A percentile compares a stretch with the other conserved stretches of the same genome.
These are phyloP conservation scores for Fulmarus glacialis DNA, from an alignment of 2,113 vertebrate species.

Conservation along the genomic window DNA sequence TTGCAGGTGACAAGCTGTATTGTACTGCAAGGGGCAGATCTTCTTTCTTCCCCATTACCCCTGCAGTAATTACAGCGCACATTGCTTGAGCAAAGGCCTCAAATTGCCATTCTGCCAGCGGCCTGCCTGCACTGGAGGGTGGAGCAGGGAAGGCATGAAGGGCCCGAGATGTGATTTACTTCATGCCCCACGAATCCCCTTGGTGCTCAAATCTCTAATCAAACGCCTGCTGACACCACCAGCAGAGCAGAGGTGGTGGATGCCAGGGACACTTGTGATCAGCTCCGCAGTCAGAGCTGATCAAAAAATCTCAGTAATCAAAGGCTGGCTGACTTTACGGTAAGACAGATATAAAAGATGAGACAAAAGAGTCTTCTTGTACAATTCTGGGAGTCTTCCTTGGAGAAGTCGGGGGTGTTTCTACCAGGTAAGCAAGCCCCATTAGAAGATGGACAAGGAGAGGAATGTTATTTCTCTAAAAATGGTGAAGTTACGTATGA, in stretches of 20 bases:
- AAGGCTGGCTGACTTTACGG: not conserved
- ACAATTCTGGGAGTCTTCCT: not conserved
- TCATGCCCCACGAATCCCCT: not conserved
- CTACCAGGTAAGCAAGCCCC: not conserved
- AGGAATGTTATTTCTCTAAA: not conserved
- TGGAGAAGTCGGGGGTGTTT: not conserved
- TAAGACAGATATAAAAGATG: not conserved
- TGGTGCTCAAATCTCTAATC: slow-evolving; percentile 21
- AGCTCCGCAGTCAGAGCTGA: not conserved
- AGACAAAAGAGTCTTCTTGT: not conserved
- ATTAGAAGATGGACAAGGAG: not conserved
- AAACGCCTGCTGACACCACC: slow-evolving; percentile 1
- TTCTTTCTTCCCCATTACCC: not conserved
- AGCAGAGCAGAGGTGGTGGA: not conserved
- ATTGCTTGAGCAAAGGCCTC: not conserved
- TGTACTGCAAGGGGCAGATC: not conserved
- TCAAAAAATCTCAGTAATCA: not conserved
- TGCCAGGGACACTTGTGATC: not conserved
- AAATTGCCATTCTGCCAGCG: not conserved
- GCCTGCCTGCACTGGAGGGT: not conserved
- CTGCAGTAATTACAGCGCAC: not conserved
- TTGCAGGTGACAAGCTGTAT: not conserved
- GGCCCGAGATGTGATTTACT: not conserved
- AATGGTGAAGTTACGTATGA: not conserved
- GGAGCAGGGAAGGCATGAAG: not conserved